Base-by-base conservation (phyloP, 2,797 vertebrate genomes). In the Zenarchopterus dispar region DNA sequence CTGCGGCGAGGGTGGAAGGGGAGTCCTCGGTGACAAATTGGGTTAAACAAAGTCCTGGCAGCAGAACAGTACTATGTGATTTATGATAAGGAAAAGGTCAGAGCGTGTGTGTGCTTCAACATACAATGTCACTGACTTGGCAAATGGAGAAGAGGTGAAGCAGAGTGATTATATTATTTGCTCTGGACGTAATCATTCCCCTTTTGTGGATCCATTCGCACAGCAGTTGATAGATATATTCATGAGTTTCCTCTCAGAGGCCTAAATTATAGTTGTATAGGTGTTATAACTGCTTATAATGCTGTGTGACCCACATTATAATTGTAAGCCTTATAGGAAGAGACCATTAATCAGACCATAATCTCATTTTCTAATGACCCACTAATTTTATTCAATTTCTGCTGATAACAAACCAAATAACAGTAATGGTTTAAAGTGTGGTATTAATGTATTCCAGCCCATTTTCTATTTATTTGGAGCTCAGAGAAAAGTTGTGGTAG, bases 71-170 rank as follows among this genome's bases (percentile, higher is more conserved):
- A 68, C 60, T 63, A 44, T 61, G 75, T 93, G 91, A 93, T 92
- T 93, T 92, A 93, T 88, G 86, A 88, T 67, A 54, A 69, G 77
- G 67, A 63, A 91, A 93, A 94, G 92, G 91, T 93, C 91, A 89
- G 70, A 31, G 76, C 49, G 56, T 54, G 17, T 78, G 70, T 67
- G 71, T 67, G 78, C 70, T 70, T 77, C 62, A 54, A 73, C 70
- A 65, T 71, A 55, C 72, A 59, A 59, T 60, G 50, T 48, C 67
- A 21, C 33, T 31, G 59, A 70, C 63, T 70, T 19, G 65, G 52
- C 48, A 66, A 79, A 80, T 71, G 69, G 73, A 71, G 72, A 78
- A 44, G 68, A 62, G 73, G 55, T 61, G 75, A 72, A 75, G 76
- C 56, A 6, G 55, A 60, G 42, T 43, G 57, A 76, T 85, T 64